Evolutionary conservation across 1,140 invertebrate species (phyloP).

Genomic region (Campoletis sonorensis): DNA sequence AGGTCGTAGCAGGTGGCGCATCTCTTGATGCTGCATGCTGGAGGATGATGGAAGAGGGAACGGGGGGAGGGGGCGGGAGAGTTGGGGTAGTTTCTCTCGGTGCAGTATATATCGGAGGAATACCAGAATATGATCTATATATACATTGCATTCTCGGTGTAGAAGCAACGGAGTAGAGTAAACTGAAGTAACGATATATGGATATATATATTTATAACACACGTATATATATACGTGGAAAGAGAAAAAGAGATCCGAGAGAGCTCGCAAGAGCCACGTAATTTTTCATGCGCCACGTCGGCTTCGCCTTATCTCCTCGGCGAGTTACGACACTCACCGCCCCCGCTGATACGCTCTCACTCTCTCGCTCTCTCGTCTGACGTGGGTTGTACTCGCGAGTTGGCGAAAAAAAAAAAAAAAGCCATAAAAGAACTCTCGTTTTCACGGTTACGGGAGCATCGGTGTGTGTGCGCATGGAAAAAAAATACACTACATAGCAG

Average conservation of each 20-base stretch:
- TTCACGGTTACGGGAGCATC: not conserved
- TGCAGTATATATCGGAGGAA: slow-evolving; percentile 6
- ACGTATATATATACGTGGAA: not conserved
- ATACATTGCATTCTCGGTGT: not conserved
- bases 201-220: not conserved
- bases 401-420: not conserved
- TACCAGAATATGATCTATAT: slow-evolving; percentile 1
- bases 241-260: slow-evolving; percentile 16
- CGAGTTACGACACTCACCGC: slow-evolving; percentile 44
- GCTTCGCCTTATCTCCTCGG: slow-evolving; percentile 46
- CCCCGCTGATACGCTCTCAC: slow-evolving; percentile 33
- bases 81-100: slow-evolving; percentile 12
- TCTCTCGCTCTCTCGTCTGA: slow-evolving; percentile 31
- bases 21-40: slow-evolving; percentile 21
- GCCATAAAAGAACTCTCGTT: not conserved
- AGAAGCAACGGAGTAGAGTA: not conserved
- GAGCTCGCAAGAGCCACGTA: slow-evolving; percentile 39
- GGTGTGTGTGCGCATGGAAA: not conserved
- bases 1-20: slow-evolving; percentile 39
- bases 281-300: slow-evolving; percentile 47
- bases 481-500: slow-evolving; percentile 5
- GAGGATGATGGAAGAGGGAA: not conserved
- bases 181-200: not conserved
- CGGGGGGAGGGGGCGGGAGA: not conserved
- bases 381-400: slow-evolving; percentile 24